Percentiles rank a stretch among this genome's conserved stretches.
These are phyloP conservation scores for Tetragonula clypearis DNA, from an alignment of 1,140 invertebrate species.

Conservation along the genomic window DNA sequence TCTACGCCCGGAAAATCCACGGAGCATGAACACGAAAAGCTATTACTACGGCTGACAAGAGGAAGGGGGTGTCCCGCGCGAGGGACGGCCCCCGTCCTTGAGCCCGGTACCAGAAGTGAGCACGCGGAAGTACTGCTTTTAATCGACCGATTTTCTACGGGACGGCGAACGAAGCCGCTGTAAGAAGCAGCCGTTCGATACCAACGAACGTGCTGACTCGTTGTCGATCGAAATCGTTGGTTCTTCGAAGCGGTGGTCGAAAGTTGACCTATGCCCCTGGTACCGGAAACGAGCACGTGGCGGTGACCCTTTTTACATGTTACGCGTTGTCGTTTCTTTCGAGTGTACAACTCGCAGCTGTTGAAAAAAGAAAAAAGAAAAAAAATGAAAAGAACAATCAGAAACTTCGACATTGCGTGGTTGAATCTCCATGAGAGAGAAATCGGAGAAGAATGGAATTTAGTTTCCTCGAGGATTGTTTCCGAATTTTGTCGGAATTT, in stretches of 20 bases:
- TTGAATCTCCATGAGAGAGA: neutral
- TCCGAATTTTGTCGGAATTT: neutral
- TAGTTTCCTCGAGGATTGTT: neutral
- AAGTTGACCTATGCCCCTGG: neutral
- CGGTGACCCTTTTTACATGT: neutral
- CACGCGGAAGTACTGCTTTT: conserved; percentile 80
- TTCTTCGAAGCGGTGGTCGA: conserved; percentile 8
- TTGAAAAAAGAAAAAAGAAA: no score
- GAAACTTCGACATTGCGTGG: neutral
- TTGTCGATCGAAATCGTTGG: conserved; percentile 27
- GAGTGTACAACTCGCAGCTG: neutral
- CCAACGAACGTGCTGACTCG: neutral
- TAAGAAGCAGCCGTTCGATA: conserved; percentile 35
- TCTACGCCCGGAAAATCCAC: conserved; percentile 77
- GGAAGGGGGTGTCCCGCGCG: conserved; percentile 78
- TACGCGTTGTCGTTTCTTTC: neutral
- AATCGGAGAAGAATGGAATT: neutral
- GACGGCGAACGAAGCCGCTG: conserved; percentile 35
- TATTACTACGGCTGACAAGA: conserved; percentile 85
- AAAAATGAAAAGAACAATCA: neutral
- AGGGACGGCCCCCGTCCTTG: conserved; percentile 77
- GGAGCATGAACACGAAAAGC: conserved; percentile 82
- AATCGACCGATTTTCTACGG: conserved; percentile 52
- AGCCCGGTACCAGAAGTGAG: conserved; percentile 80
- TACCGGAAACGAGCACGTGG: conserved; percentile 31